Base-by-base conservation (phyloP, 2,888 invertebrate genomes). In the Fissipunctia ypsillon region DNA sequence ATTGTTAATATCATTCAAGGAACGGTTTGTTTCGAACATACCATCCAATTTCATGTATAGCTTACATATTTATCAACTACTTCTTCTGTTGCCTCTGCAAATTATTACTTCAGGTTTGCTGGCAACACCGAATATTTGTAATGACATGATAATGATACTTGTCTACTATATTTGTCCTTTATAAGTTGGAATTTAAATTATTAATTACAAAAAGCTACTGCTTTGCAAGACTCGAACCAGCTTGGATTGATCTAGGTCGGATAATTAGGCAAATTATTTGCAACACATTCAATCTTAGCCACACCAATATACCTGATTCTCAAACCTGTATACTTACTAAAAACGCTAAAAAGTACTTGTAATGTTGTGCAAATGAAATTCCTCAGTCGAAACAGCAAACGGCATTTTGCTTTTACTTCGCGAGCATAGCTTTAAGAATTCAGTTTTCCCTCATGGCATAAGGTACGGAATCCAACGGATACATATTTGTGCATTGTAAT, bases 281-380 rank as follows among this genome's bases (percentile, higher is more conserved):
- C 69, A 59, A 61, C 41, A 57, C 43, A 57, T 38, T 7, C 69
- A 60, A 35, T 69, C 31, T 22, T 28, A 70, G 28, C n/a, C 7
- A 76, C 57, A 75, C 69, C 59, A 43, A 64, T 73, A 65, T 74
- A 79, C 78, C 59, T 73, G 70, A 69, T 73, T 61, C 73, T 54
- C 72, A 77, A 73, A 75, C 57, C 61, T 25, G n/a, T 50, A n/a
- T n/a, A n/a, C n/a, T n/a, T n/a, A 72, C 72, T 61, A 64, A 73
- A 65, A 69, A 76, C 73, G 73, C 78, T 79, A 76, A 86, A 85
- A 84, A 75, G 54, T 54, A 69, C 69, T 63, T 50, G 63, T 69
- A 75, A 69, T 69, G 73, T 87, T 86, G 85, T 85, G 86, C 84
- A 85, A 88, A 87, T 85, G 81, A 81, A 85, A 90, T 90, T 85